phyloP scores from a whole-genome alignment of 2,113 vertebrate genomes.

The Ciconia stormi region DNA sequence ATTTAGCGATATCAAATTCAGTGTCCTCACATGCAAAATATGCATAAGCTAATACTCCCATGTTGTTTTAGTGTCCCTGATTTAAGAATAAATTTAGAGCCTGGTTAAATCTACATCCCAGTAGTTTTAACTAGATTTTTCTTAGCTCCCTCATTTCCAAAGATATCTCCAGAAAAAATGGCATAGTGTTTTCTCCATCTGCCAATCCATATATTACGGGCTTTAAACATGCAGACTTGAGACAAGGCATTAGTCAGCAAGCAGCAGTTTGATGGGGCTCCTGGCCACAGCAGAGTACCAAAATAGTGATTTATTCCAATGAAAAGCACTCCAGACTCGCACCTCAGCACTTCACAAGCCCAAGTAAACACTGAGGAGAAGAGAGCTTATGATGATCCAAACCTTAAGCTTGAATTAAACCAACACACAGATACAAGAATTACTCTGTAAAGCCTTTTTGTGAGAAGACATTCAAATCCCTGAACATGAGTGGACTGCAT shows the following conservation, averaged over 20 bases:
- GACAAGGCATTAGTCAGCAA: constrained; percentile 25
- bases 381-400: not conserved
- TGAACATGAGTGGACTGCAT: not conserved
- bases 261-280: not conserved
- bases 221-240: constrained; percentile 1
- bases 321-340: not conserved
- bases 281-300: not conserved
- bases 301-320: not conserved
- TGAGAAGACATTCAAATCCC: not conserved
- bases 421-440: not conserved
- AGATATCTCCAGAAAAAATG: constrained; percentile 15
- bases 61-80: not conserved
- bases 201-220: not conserved
- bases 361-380: not conserved
- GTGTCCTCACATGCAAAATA: constrained; percentile 1
- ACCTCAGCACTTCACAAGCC: not conserved
- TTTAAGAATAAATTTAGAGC: constrained; percentile 2
- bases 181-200: constrained; percentile 37
- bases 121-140: not conserved
- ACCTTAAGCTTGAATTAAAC: not conserved
- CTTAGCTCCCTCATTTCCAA: constrained; percentile 20
- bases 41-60: not conserved
- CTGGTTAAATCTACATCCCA: not conserved
- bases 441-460: not conserved
- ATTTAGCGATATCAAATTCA: not conserved